Conservation (phyloP, 2,888 invertebrate species). For the Noctua comes region DNA sequence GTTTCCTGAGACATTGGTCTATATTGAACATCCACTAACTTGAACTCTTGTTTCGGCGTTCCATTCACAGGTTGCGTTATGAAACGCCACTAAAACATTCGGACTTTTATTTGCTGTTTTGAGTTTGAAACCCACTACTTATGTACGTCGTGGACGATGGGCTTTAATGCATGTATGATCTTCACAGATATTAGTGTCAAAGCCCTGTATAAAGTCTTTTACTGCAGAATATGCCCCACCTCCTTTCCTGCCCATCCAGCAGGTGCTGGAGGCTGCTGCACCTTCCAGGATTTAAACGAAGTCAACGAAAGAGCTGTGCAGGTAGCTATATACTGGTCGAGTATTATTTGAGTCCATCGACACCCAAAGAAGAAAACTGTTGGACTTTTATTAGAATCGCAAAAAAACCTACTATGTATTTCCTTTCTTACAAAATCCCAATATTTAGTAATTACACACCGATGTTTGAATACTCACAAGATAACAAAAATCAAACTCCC, state of each 20-base stretch:
- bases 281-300: no score
- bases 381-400: not conserved
- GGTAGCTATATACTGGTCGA: no score
- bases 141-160: not conserved
- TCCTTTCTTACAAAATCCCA: not conserved
- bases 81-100: not conserved
- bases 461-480: not conserved
- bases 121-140: not conserved
- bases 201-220: no score
- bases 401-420: not conserved
- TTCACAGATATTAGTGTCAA: not conserved
- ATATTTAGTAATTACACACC: not conserved
- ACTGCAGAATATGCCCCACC: no score
- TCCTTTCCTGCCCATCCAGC: no score
- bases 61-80: not conserved
- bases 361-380: no score
- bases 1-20: no score
- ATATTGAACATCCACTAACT: not conserved
- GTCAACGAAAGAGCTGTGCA: no score
- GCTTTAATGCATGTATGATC: not conserved
- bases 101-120: not conserved
- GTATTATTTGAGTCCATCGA: no score
- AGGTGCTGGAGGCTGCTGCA: no score
- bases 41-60: not conserved
- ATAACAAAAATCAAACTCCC: not conserved